A percentile compares a stretch with the other conserved stretches of the same genome.
Conservation (phyloP, 1,140 invertebrate genomes). For the Heliothis virescens region DNA sequence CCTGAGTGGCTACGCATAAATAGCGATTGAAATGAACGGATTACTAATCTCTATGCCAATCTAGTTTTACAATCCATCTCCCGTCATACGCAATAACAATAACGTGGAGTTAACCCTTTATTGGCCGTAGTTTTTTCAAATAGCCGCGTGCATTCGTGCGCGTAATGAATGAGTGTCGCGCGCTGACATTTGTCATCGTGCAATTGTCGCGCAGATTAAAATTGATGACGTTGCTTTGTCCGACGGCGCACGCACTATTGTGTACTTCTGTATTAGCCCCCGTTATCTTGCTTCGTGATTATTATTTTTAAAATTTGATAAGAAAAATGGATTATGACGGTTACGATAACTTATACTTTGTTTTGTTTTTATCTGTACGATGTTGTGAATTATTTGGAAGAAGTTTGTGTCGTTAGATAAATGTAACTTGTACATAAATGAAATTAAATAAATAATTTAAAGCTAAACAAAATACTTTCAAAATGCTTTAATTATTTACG, state of each 20-base stretch:
- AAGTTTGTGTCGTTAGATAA: neutral
- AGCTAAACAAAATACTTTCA: neutral
- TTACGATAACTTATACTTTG: neutral
- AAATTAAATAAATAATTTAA: neutral
- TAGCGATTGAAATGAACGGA: slow-evolving; percentile 15
- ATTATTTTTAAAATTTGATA: slow-evolving; percentile 55
- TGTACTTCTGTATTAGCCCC: slow-evolving; percentile 59
- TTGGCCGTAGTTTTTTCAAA: slow-evolving; percentile 72
- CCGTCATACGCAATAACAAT: slow-evolving; percentile 74
- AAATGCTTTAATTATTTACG: slow-evolving; percentile 5
- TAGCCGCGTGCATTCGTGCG: slow-evolving; percentile 77
- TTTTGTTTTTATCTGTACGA: slow-evolving; percentile 8
- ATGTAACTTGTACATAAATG: neutral
- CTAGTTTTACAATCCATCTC: slow-evolving; percentile 61
- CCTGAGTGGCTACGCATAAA: neutral
- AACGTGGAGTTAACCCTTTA: slow-evolving; percentile 82
- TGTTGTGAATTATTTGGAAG: neutral
- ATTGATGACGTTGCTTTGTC: slow-evolving; percentile 85
- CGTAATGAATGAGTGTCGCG: slow-evolving; percentile 82
- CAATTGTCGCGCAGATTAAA: slow-evolving; percentile 85
- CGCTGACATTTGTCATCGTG: slow-evolving; percentile 84
- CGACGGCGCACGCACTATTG: slow-evolving; percentile 74
- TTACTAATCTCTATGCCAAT: slow-evolving; percentile 16
- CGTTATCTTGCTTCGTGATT: slow-evolving; percentile 64
- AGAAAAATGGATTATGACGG: slow-evolving; percentile 27